Evolutionary conservation across 2,888 invertebrate species (phyloP).

Genomic region (Drosophila anomelani): DNA sequence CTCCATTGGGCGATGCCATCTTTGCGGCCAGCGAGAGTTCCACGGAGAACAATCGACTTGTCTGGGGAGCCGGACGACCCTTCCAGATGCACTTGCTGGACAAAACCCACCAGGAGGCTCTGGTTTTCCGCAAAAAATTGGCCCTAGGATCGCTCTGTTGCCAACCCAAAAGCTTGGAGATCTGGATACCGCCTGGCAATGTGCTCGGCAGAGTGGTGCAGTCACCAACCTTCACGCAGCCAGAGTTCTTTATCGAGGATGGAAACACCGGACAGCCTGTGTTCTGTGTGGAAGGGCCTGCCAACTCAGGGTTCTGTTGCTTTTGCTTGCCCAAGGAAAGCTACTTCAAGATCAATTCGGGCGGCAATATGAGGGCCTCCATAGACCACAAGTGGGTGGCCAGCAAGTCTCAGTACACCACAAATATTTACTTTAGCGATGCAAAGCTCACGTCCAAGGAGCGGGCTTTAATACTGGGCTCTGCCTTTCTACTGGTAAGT

Average conservation of each 20-base stretch:
- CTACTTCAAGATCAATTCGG: slow-evolving; percentile 85
- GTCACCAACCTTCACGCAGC: slow-evolving; percentile 88
- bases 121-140: slow-evolving; percentile 89
- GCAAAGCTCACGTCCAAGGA: slow-evolving; percentile 89
- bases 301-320: slow-evolving; percentile 86
- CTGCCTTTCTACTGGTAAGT: slow-evolving; percentile 92
- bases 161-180: slow-evolving; percentile 88
- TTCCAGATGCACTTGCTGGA: slow-evolving; percentile 93
- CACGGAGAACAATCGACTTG: slow-evolving; percentile 87
- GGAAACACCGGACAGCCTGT: slow-evolving; percentile 86
- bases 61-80: slow-evolving; percentile 89
- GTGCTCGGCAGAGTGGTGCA: slow-evolving; percentile 90
- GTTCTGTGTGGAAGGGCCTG: slow-evolving; percentile 90
- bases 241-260: slow-evolving; percentile 89
- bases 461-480: slow-evolving; percentile 92
- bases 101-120: slow-evolving; percentile 92
- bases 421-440: slow-evolving; percentile 91
- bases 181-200: slow-evolving; percentile 90
- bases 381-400: slow-evolving; percentile 91
- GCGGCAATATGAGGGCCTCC: slow-evolving; percentile 84
- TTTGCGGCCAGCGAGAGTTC: slow-evolving; percentile 90
- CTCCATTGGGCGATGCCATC: slow-evolving; percentile 90
- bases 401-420: slow-evolving; percentile 89
- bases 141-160: slow-evolving; percentile 90
- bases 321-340: slow-evolving; percentile 84